phyloP scores from a whole-genome alignment of 1,140 invertebrate species.

The Bradynema listronoti region DNA sequence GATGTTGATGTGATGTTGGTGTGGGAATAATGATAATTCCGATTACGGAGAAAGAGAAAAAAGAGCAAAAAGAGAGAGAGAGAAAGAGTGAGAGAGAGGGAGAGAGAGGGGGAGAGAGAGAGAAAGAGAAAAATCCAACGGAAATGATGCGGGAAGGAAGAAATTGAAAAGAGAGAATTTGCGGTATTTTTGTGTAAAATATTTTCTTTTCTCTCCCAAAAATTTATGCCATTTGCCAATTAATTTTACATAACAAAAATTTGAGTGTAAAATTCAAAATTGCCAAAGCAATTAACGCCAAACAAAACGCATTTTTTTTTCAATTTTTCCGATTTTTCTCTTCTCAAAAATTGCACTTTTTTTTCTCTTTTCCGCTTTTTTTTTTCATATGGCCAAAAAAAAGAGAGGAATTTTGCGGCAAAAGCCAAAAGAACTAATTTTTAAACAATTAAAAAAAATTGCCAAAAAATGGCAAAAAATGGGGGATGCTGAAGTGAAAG shows the following conservation, averaged over 20 bases:
- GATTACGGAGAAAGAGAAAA: too few relatives aligned
- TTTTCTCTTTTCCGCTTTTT: constrained; percentile 1
- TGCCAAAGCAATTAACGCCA: constrained; percentile 2
- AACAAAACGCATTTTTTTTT: not conserved
- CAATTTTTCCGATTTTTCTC: not conserved
- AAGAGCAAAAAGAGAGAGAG: too few relatives aligned
- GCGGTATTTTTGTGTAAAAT: not conserved
- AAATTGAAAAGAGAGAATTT: not conserved
- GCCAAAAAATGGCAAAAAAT: constrained; percentile 1
- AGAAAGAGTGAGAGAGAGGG: not conserved
- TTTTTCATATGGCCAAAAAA: not conserved
- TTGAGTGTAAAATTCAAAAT: too few relatives aligned
- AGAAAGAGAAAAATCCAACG: constrained; percentile 6
- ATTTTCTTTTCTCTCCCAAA: too few relatives aligned
- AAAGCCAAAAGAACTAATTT: not conserved
- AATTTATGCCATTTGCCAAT: too few relatives aligned
- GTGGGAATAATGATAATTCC: too few relatives aligned
- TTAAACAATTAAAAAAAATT: too few relatives aligned
- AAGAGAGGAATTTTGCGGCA: not conserved
- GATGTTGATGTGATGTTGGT: too few relatives aligned
- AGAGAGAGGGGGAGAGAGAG: not conserved
- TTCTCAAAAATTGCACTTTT: constrained; percentile 4
- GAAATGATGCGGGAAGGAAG: not conserved
- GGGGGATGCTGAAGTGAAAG: not conserved
- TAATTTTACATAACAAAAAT: too few relatives aligned